Evolutionary conservation across 2,113 vertebrate genomes (phyloP), one percentile per base, ranked within the genome.

Genomic region (Rhinolophus ferrumequinum): DNA sequence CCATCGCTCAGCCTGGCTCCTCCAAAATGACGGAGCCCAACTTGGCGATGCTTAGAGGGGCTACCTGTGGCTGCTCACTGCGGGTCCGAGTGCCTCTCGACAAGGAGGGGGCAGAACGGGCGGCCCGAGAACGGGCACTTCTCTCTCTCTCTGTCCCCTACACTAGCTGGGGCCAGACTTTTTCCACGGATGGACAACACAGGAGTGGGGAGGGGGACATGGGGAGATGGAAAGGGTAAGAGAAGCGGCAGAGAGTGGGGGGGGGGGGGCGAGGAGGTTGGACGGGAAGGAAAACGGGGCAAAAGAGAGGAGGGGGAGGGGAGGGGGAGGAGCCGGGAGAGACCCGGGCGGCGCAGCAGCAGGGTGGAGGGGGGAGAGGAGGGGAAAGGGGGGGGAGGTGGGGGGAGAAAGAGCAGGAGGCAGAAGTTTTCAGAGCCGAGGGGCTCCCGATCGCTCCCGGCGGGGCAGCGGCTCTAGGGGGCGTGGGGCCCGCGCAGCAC

Each of bases 401-500:
- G 64, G 60, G 60, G 19, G 14, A 5, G 58, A 30, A 12, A 8
- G 35, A 8, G 47, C 54, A 1, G 77, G 28, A 44, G 84, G 92
- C 90, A 64, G 58, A 95, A 96, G 95, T 95, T 95, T n/a, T 16
- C 90, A 1, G 33, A 54, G 81, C 50, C 66, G 4, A 38, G 85
- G 87, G 94, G 84, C 56, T 35, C 81, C 2, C 4, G 56, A 26
- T 0, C 28, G 69, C 30, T 70, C 47, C 54, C 15, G 33, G 52
- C 33, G 22, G 44, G 82, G 66, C 88, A 15, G 44, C 21, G 70
- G 89, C 60, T 26, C 58, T 22, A 26, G 94, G 94, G 79, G 69
- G 94, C 85, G 92, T 80, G 88, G 91, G 83, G 91, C 14, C 24
- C 83, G 66, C 92, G 83, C 44, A 60, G 87, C 97, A 98, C 99